phyloP scores from a whole-genome alignment of 2,888 invertebrate species.

The Conistra vaccinii region DNA sequence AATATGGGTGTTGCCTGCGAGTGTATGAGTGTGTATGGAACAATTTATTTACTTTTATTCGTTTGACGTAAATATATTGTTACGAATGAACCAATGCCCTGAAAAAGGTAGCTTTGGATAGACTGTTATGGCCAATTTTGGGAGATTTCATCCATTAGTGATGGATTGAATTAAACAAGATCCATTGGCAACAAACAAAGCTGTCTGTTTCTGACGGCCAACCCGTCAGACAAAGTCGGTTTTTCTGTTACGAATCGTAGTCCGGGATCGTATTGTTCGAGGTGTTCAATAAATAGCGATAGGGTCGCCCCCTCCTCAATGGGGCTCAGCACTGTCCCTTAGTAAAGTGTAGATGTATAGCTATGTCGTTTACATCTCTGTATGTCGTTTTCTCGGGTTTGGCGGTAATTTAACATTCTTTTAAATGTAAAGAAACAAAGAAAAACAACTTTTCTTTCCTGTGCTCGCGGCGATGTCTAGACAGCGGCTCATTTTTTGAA shows the following conservation, averaged over 20 bases:
- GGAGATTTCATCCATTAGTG: slow-evolving; percentile 3
- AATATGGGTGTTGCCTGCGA: slow-evolving; percentile 41
- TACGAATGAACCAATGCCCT: slow-evolving; percentile 2
- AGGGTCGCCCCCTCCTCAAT: slow-evolving; percentile 60
- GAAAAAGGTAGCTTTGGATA: slow-evolving; percentile 3
- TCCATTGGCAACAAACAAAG: slow-evolving; percentile 42
- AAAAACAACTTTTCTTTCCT: slow-evolving; percentile 37
- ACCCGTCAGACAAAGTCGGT: slow-evolving; percentile 24
- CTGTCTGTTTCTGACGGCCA: slow-evolving; percentile 35
- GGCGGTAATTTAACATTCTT: slow-evolving; percentile 49
- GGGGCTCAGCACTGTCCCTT: slow-evolving; percentile 41
- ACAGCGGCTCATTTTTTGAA: slow-evolving; percentile 44
- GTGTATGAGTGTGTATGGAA: slow-evolving; percentile 47
- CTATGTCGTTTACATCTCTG: slow-evolving; percentile 40
- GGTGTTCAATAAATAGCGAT: slow-evolving; percentile 62
- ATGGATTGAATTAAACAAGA: slow-evolving; percentile 27
- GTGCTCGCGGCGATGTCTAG: slow-evolving; percentile 46
- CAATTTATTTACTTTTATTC: slow-evolving; percentile 57
- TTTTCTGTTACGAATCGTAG: slow-evolving; percentile 45
- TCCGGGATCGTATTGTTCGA: slow-evolving; percentile 53
- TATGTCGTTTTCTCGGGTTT: slow-evolving; percentile 23
- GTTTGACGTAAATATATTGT: slow-evolving; percentile 37
- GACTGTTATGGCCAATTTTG: background rate
- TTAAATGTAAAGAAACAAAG: slow-evolving; percentile 42
- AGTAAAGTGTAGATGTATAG: slow-evolving; percentile 35